Conservation (phyloP, 2,113 vertebrate species). For the Paratilapia polleni region DNA sequence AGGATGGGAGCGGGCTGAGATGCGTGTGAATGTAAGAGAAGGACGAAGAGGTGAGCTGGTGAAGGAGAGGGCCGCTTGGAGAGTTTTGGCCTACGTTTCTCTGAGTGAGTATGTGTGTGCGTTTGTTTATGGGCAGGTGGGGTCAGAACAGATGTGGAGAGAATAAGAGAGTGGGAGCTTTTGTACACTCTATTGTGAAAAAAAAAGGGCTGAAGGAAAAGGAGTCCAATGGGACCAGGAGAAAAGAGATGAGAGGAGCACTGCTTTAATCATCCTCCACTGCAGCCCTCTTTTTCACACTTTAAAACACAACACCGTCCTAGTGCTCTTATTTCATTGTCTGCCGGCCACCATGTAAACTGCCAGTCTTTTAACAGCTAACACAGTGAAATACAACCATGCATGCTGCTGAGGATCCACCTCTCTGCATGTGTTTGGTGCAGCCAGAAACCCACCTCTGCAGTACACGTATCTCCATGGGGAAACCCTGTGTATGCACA, state of each 20-base stretch:
- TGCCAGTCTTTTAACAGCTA: neutral
- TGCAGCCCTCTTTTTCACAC: neutral
- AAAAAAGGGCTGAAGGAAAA: constrained; percentile 4
- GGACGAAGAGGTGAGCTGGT: constrained; percentile 2
- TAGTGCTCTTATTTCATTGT: neutral
- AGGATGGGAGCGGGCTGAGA: neutral
- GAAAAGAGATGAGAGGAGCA: constrained; percentile 11
- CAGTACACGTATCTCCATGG: constrained; percentile 16
- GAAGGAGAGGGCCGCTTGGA: neutral
- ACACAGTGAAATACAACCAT: neutral
- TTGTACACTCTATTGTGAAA: constrained; percentile 9
- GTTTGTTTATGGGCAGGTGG: constrained; percentile 13
- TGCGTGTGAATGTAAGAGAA: constrained; percentile 3
- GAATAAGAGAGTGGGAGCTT: constrained; percentile 1
- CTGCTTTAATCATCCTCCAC: constrained; percentile 44
- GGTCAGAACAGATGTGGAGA: neutral
- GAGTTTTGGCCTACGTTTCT: neutral
- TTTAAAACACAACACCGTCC: neutral
- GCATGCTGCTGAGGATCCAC: neutral
- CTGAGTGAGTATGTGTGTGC: neutral
- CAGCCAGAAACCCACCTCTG: constrained; percentile 29
- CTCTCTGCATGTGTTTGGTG: constrained; percentile 3
- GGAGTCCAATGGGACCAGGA: neutral
- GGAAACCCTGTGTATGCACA: constrained; percentile 51
- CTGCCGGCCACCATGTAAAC: neutral